Percentiles rank a stretch among this genome's conserved stretches.
phyloP scores from a whole-genome alignment of 2,113 vertebrate species.

The Rana temporaria region DNA sequence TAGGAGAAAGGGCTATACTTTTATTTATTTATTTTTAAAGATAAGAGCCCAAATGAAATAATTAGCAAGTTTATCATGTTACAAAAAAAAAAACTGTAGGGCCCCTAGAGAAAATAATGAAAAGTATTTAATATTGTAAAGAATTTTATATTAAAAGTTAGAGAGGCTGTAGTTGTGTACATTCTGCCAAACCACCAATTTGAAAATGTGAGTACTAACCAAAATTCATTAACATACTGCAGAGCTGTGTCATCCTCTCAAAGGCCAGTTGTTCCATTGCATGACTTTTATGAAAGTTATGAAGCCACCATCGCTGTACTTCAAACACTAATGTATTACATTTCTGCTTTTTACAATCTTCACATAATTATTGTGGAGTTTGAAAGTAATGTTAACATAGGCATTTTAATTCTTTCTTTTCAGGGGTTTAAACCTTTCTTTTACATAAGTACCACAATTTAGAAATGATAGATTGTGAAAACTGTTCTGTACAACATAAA shows the following conservation, averaged over 20 bases:
- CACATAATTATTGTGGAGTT: neutral
- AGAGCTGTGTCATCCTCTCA: conserved; percentile 41
- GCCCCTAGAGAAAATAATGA: too few relatives aligned
- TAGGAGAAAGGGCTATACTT: too few relatives aligned
- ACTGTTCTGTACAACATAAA: neutral
- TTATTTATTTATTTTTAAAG: too few relatives aligned
- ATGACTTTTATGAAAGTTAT: conserved; percentile 45
- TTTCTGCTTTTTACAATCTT: conserved; percentile 30
- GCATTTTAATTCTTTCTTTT: conserved; percentile 8
- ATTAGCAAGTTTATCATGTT: too few relatives aligned
- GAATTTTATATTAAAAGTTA: neutral
- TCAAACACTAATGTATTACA: conserved; percentile 8
- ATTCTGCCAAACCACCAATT: conserved; percentile 48
- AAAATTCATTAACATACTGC: conserved; percentile 44
- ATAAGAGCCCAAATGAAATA: too few relatives aligned
- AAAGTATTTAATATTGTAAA: neutral
- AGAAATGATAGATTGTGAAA: neutral
- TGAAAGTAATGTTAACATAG: conserved; percentile 12
- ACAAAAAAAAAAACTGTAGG: too few relatives aligned
- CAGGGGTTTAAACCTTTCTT: neutral
- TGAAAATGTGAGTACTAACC: conserved; percentile 35
- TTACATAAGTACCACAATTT: neutral
- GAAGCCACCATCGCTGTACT: conserved; percentile 40
- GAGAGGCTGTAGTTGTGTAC: conserved; percentile 37
- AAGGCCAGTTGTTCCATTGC: conserved; percentile 32